phyloP scores from a whole-genome alignment of 2,888 invertebrate species.

The Parnassius orleans region DNA sequence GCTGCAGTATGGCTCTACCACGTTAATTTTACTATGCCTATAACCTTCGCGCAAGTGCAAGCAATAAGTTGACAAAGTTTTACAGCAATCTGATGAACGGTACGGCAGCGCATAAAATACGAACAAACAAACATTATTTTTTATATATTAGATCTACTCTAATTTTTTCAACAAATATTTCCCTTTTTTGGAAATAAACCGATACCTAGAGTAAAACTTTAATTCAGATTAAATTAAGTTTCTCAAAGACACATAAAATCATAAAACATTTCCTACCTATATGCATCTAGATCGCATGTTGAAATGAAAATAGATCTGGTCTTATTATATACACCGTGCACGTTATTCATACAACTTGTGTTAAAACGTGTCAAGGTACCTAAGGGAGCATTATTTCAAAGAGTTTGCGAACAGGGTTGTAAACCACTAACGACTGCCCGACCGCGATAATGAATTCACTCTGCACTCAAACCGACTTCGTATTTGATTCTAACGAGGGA shows the following conservation, averaged over 20 bases:
- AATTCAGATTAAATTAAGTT: no score
- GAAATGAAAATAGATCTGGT: constrained; percentile 25
- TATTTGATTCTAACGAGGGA: constrained; percentile 50
- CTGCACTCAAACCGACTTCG: constrained; percentile 57
- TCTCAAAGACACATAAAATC: background rate
- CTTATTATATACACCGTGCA: constrained; percentile 24
- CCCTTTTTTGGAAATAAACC: no score
- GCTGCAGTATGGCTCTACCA: no score
- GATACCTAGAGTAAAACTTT: no score
- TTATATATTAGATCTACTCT: no score
- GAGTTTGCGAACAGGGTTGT: constrained; percentile 68
- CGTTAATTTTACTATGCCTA: no score
- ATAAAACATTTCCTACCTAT: constrained; percentile 8
- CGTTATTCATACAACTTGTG: constrained; percentile 31
- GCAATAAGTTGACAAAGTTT: no score
- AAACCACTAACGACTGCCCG: constrained; percentile 73
- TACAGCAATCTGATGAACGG: no score
- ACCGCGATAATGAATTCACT: constrained; percentile 73
- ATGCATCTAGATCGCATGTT: constrained; percentile 20
- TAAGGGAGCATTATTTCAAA: constrained; percentile 68
- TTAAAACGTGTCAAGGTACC: constrained; percentile 50
- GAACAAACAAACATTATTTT: no score
- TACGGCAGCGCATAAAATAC: no score
- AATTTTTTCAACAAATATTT: no score
- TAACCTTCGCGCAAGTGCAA: no score